A percentile compares a stretch with the other conserved stretches of the same genome.
These are phyloP conservation scores for Zapornia atra DNA, from an alignment of 2,113 vertebrate genomes.

Conservation along the genomic window DNA sequence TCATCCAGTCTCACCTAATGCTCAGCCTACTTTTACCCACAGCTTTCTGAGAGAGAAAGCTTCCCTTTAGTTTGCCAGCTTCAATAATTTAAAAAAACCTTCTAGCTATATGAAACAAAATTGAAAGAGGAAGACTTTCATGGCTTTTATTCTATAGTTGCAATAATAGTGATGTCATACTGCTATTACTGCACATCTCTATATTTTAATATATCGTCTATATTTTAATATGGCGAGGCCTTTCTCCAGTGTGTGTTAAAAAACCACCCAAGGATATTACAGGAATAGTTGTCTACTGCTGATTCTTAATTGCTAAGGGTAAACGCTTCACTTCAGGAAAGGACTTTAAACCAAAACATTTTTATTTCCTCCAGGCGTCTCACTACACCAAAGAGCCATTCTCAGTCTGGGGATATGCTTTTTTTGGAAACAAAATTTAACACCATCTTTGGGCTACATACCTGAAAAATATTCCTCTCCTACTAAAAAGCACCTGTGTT, in stretches of 20 bases:
- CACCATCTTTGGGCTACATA: background rate
- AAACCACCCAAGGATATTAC: conserved; percentile 4
- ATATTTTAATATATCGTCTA: background rate
- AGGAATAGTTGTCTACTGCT: background rate
- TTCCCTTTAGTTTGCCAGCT: background rate
- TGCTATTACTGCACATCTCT: background rate
- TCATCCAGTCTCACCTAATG: background rate
- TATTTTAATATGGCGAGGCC: background rate
- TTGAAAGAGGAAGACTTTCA: background rate
- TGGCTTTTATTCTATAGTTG: background rate
- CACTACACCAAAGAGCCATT: conserved; percentile 1
- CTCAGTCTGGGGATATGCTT: conserved; percentile 20
- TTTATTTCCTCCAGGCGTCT: background rate
- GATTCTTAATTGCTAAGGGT: conserved; percentile 30
- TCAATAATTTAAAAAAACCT: background rate
- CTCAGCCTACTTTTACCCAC: background rate
- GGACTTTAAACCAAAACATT: conserved; percentile 34
- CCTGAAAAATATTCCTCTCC: background rate
- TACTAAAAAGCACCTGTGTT: background rate
- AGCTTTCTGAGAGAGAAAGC: background rate
- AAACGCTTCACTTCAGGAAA: conserved; percentile 29
- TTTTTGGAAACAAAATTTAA: conserved; percentile 47
- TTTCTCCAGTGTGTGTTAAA: background rate
- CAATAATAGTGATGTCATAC: background rate
- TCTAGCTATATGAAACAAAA: background rate